Evolutionary conservation across 1,140 invertebrate species (phyloP), one percentile per base, ranked within the genome.

Genomic region (Yoshiicerus persimilis): DNA sequence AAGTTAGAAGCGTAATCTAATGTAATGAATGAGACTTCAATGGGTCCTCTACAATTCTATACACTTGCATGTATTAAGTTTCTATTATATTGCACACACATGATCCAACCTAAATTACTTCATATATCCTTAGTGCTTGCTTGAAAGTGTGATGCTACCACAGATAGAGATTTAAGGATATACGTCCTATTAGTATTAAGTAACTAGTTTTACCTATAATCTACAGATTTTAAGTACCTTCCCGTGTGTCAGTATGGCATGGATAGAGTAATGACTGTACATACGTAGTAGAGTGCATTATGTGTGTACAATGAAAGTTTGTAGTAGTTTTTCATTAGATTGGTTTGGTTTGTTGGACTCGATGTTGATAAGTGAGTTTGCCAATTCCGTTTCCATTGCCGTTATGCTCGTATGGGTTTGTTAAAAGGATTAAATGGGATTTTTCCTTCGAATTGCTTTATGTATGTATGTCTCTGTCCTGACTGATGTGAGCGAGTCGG

Each of bases 311-410:
- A 30, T 70, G 66, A 70, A 70, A 70, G 25, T 70, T 70, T 25
- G 20, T 47, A 16, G 66, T 30, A 70, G 25, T 32, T 56, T 56
- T 56, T 56, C 47, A 56, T 56, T 56, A n/a, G 8, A 70, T 70
- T 32, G 66, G 66, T 70, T 70, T 70, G 66, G 66, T 70, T 80
- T 34, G 75, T 30, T 38, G 75, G 75, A 80, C 34, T 80, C 75
- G 75, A 80, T 80, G 75, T 80, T 80, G 75, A 80, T 80, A 80
- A 80, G 75, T 80, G 75, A 80, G 75, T 80, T 80, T 80, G 32
- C 75, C 75, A 80, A 80, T 80, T 80, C 75, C 75, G 75, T 80
- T 80, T 80, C 75, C 75, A 80, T 80, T 80, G 75, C 75, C 75
- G 75, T 80, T 80, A 80, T 80, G 75, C 75, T 80, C 75, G 30